These are phyloP conservation scores for Pachycephus smyrnensis DNA, from an alignment of 2,888 invertebrate species.

Conservation along the genomic window DNA sequence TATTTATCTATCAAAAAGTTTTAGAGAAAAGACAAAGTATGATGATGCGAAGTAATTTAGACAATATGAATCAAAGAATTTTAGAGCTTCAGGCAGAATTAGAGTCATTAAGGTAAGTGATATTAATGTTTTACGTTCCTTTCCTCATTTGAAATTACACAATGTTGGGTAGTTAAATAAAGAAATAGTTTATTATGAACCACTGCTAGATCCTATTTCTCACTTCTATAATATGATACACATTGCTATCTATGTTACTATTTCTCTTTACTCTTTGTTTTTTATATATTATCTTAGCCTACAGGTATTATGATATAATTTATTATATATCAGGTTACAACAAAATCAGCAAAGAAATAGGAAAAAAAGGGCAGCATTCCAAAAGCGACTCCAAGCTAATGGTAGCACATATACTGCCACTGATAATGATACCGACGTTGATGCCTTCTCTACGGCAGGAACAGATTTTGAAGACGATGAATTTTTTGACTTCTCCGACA, in stretches of 20 bases:
- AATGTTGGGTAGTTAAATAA: neutral
- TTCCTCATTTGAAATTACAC: neutral
- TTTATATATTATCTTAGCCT: neutral
- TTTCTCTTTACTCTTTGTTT: neutral
- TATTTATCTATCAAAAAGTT: constrained; percentile 56
- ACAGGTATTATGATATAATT: neutral
- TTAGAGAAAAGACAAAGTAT: constrained; percentile 43
- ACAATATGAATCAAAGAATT: constrained; percentile 52
- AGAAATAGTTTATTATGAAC: neutral
- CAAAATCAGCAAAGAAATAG: constrained; percentile 48
- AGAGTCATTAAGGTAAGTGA: constrained; percentile 49
- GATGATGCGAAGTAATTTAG: constrained; percentile 45
- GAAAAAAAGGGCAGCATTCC: constrained; percentile 39
- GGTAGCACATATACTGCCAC: constrained; percentile 46
- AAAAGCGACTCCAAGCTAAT: constrained; percentile 44
- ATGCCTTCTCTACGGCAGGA: constrained; percentile 56
- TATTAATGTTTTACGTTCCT: neutral
- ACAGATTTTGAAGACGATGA: constrained; percentile 61
- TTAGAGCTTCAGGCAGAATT: constrained; percentile 52
- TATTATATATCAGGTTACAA: constrained; percentile 38
- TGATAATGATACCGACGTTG: constrained; percentile 56
- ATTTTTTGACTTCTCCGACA: constrained; percentile 63
- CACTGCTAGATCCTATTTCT: neutral
- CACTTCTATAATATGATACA: neutral
- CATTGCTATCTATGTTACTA: neutral